These are phyloP conservation scores for Acrobasis consociella DNA, from an alignment of 2,888 invertebrate species.

Conservation along the genomic window DNA sequence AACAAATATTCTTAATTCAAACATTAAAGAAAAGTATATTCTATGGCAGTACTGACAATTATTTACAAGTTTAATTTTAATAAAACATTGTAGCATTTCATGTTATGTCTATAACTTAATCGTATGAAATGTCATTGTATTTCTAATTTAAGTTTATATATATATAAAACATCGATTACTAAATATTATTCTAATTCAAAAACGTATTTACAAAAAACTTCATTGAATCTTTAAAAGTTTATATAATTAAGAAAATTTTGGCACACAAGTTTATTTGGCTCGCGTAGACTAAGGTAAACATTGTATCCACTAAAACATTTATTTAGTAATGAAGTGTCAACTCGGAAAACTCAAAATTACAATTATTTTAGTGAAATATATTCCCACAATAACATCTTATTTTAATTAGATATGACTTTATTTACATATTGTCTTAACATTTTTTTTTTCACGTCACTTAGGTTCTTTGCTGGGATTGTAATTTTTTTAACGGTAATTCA, in stretches of 20 bases:
- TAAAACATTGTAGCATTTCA: conserved; percentile 13
- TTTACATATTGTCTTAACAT: conserved; percentile 43
- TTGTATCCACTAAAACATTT: conserved; percentile 20
- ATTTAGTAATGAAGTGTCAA: conserved; percentile 29
- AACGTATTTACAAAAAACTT: conserved; percentile 12
- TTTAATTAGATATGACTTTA: conserved; percentile 44
- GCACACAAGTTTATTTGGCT: conserved; percentile 39
- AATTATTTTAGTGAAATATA: conserved; percentile 24
- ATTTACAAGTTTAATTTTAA: conserved; percentile 17
- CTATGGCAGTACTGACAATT: conserved; percentile 18
- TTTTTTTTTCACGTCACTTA: conserved; percentile 18
- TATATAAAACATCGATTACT: conserved; percentile 42
- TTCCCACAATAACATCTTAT: conserved; percentile 37
- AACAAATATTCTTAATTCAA: background rate
- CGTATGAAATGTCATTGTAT: conserved; percentile 21
- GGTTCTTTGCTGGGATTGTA: too few species aligned
- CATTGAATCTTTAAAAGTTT: background rate
- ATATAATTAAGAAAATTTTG: conserved; percentile 33
- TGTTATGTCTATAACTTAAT: conserved; percentile 9
- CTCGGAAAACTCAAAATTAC: conserved; percentile 25
- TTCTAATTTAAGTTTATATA: conserved; percentile 31
- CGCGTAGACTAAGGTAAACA: conserved; percentile 5
- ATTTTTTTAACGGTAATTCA: too few species aligned
- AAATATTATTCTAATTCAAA: conserved; percentile 27
- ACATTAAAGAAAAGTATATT: background rate